Conservation (phyloP, 2,888 invertebrate genomes). For the Nephrocerus scutellatus region DNA sequence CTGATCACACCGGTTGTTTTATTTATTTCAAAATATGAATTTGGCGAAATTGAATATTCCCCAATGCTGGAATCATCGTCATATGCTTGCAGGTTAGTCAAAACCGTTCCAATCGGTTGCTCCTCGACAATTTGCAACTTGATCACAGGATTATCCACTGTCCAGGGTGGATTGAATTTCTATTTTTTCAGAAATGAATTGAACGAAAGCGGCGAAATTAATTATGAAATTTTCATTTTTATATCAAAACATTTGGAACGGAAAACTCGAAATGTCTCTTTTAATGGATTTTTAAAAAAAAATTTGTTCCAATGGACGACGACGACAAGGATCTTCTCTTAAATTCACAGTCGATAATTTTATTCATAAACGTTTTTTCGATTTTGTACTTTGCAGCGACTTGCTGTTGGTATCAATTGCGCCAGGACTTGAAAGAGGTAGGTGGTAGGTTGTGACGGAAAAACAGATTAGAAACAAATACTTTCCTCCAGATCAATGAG, state of each 20-base stretch:
- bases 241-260: too few species aligned
- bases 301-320: too few species aligned
- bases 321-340: too few species aligned
- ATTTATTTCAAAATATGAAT: conserved; percentile 72
- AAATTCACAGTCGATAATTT: conserved; percentile 17
- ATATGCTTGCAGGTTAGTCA: conserved; percentile 69
- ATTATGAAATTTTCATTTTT: too few species aligned
- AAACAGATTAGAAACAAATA: too few species aligned
- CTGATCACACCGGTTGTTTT: conserved; percentile 71
- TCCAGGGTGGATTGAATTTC: conserved; percentile 71
- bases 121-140: conserved; percentile 69
- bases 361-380: conserved; percentile 36
- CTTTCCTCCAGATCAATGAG: conserved; percentile 15
- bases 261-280: too few species aligned
- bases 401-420: conserved; percentile 32
- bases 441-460: conserved; percentile 17
- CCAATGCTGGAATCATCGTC: conserved; percentile 80
- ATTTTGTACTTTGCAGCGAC: conserved; percentile 33
- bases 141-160: conserved; percentile 56
- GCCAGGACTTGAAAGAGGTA: conserved; percentile 30
- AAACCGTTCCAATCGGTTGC: conserved; percentile 69
- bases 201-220: too few species aligned
- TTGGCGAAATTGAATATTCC: conserved; percentile 59
- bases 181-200: too few species aligned
- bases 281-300: too few species aligned